Conservation (phyloP, 1,140 invertebrate species). For the Phymorhynchus buccinoides region DNA sequence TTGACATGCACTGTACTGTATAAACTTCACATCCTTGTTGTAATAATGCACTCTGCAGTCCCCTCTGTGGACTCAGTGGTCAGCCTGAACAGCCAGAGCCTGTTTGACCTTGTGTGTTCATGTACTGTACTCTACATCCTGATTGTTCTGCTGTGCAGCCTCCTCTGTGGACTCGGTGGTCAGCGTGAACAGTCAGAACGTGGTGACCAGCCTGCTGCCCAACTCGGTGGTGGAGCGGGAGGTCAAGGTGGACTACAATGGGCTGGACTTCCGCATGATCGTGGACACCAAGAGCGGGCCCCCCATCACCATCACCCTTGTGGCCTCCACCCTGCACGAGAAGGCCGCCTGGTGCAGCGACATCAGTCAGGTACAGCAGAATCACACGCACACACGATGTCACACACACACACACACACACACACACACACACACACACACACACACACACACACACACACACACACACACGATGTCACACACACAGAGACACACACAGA, state of each 20-base stretch:
- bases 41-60: constrained; percentile 53
- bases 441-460: too few species aligned
- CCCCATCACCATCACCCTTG: constrained; percentile 82
- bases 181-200: constrained; percentile 65
- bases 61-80: constrained; percentile 48
- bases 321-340: constrained; percentile 87
- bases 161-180: constrained; percentile 67
- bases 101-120: too few species aligned
- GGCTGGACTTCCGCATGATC: constrained; percentile 91
- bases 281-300: constrained; percentile 76
- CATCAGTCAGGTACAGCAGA: constrained; percentile 86
- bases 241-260: constrained; percentile 78
- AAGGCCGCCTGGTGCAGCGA: constrained; percentile 96
- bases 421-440: too few species aligned
- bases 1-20: too few species aligned
- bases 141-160: constrained; percentile 50
- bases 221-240: constrained; percentile 49
- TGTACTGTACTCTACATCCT: too few species aligned
- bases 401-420: too few species aligned
- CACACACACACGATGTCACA: too few species aligned
- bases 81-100: background rate
- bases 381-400: too few species aligned
- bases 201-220: constrained; percentile 59
- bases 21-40: too few species aligned
- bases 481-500: too few species aligned